Evolutionary conservation across 1,140 invertebrate genomes (phyloP), one percentile per base, ranked within the genome.

Genomic region (Phymastichus coffea): DNA sequence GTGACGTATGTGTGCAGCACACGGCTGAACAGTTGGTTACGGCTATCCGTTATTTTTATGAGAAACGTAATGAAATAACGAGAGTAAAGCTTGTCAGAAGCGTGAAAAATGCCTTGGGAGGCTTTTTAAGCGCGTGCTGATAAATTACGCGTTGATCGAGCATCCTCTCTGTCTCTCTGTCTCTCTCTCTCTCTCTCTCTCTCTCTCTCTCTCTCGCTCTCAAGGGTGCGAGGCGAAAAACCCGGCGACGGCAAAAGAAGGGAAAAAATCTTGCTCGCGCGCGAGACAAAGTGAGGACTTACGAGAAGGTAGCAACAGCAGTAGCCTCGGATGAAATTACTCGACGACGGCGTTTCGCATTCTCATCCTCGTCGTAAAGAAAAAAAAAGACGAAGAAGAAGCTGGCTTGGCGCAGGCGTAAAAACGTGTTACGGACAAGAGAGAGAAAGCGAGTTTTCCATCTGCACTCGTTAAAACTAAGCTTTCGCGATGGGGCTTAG

Each of bases 401-500:
- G n/a, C n/a, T n/a, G n/a, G n/a, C n/a, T n/a, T n/a, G n/a, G n/a
- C n/a, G n/a, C n/a, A n/a, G n/a, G 35, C 20, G 51, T 58, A 47
- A n/a, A 65, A 59, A 44, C 55, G 44, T 63, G 59, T 66, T 63
- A 61, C 61, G 57, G 57, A 25, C 37, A 68, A 49, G 61, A 38
- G 61, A 44, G 57, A 46, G 61, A n/a, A 56, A 48, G 40, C 30
- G 59, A 67, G 65, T 66, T 69, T 71, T 68, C 65, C 70, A 68
- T 72, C 65, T 69, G 63, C 61, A 70, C 67, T 72, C 66, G 65
- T 74, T 74, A 72, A 71, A 63, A 66, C 62, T 65, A 56, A 68
- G 53, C 52, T 49, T 41, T 4, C 25, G 41, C 38, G 2, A 20
- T 14, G 17, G 38, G 15, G 20, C 4, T 14, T 17, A 35, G 12